Evolutionary conservation across 1,140 invertebrate genomes (phyloP), one percentile per base, ranked within the genome.

Genomic region (Drosophila leontia): DNA sequence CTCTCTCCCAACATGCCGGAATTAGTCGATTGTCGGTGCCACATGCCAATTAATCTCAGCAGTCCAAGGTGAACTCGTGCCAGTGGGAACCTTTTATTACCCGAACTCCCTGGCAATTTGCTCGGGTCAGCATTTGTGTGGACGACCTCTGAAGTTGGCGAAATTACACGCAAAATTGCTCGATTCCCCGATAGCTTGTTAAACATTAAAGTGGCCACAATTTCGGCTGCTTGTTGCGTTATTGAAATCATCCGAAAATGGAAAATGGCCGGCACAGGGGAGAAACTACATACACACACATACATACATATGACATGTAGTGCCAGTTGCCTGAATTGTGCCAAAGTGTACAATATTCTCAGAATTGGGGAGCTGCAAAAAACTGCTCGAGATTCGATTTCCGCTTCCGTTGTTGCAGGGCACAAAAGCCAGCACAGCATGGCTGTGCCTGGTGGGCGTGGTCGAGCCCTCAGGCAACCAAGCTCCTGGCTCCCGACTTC

Each of bases 351-450:
- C 75, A 45, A 75, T 82, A 83, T 80, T 80, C 70, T 75, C 53
- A 26, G 32, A 67, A 77, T 78, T 47, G 47, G 56, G 34, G 29
- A 34, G 37, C 57, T 37, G 41, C 29, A 77, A 50, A 83, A 78
- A 88, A 79, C 63, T 84, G 81, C 79, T 85, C 69, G 88, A 90
- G 85, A 90, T 90, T 90, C 85, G 85, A 90, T 90, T 90, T 90
- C 85, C 85, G 85, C 75, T 90, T 90, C 85, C 85, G 81, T 90
- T 84, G 78, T 75, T 90, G 86, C 81, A 85, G 56, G 69, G 68
- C 67, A 79, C 74, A 77, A 75, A 76, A 61, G 65, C 34, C 55
- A 26, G 37, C 48, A 77, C 50, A 78, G 74, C 62, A 79, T 67
- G 61, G 67, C 39, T 68, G 29, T 68, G 37, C 23, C 70, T 55